Base-by-base conservation (phyloP, 2,888 invertebrate species). In the Minunthozetes semirufus region DNA sequence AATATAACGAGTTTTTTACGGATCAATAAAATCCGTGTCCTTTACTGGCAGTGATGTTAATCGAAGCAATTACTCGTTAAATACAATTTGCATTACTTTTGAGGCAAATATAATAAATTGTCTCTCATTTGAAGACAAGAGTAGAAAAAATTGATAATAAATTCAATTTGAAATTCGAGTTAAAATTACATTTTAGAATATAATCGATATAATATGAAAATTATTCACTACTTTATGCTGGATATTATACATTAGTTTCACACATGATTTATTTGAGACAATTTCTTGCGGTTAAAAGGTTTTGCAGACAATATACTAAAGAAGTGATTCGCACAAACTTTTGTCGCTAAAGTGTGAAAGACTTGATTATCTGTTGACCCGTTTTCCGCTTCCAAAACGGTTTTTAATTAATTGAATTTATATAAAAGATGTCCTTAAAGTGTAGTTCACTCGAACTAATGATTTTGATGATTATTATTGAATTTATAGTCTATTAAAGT, bases 41-140 rank as follows among this genome's bases (percentile, higher is more conserved):
- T 63, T 17, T n/a, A 25, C 15, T 63, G 63, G 38, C 63, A 63
- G 63, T 63, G 63, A 63, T 63, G 63, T 63, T 63, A 63, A 63
- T 63, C 38, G 33, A 63, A 63, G 63, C 63, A 63, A 63, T 63
- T 63, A 63, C n/a, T 63, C 63, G 63, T 38, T 63, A 63, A 63
- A 63, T 17, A 38, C 33, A 38, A 63, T 38, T 63, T 63, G n/a
- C 17, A 61, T 61, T 61, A 8, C 11, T 42, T 42, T 42, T 53
- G 42, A 1, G 5, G 42, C 42, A 42, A 53, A 53, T 19, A 53
- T 19, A 53, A 22, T 53, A 11, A 25, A 19, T 53, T 22, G 22
- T 53, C 19, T 6, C 25, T 50, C 19, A 53, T n/a, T 53, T 53
- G 19, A 53, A 22, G 19, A 19, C 19, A 53, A n/a, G 46, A 19